phyloP scores from a whole-genome alignment of 1,140 invertebrate genomes.

The Drosophila erecta region DNA sequence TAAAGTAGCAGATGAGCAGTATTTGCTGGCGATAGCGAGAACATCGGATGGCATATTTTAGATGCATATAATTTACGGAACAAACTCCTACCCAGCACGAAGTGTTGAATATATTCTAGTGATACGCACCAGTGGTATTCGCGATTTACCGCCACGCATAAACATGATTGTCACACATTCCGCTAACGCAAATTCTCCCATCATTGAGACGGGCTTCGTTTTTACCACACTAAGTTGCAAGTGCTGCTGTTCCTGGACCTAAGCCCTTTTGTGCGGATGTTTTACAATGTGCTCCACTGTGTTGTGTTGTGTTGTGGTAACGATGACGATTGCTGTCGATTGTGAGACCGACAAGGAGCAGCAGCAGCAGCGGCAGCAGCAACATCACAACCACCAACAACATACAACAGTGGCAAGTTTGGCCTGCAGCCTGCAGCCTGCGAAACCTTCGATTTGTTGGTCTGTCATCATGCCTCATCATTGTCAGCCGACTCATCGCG shows the following conservation, averaged over 20 bases:
- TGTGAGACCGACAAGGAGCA: constrained; percentile 28
- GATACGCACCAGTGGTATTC: too few relatives aligned
- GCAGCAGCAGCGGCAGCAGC: constrained; percentile 4
- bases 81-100: too few relatives aligned
- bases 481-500: constrained; percentile 63
- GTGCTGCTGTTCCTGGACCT: constrained; percentile 29
- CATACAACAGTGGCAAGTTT: constrained; percentile 74
- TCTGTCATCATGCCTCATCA: constrained; percentile 82
- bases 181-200: constrained; percentile 61
- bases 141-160: constrained; percentile 43
- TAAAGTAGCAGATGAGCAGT: constrained; percentile 29
- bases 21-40: constrained; percentile 2
- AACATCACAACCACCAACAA: constrained; percentile 21
- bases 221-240: constrained; percentile 60
- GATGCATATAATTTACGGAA: not conserved
- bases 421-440: constrained; percentile 68
- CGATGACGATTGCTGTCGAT: constrained; percentile 73
- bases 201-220: constrained; percentile 49
- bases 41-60: constrained; percentile 1
- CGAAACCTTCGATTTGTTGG: constrained; percentile 76
- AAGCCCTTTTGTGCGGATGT: constrained; percentile 77
- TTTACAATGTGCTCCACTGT: constrained; percentile 76
- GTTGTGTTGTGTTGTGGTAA: constrained; percentile 62
- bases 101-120: too few relatives aligned
- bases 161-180: constrained; percentile 48